Percentiles rank a stretch among this genome's conserved stretches.
Conservation (phyloP, 2,113 vertebrate genomes). For the Lichenostomus cassidix region DNA sequence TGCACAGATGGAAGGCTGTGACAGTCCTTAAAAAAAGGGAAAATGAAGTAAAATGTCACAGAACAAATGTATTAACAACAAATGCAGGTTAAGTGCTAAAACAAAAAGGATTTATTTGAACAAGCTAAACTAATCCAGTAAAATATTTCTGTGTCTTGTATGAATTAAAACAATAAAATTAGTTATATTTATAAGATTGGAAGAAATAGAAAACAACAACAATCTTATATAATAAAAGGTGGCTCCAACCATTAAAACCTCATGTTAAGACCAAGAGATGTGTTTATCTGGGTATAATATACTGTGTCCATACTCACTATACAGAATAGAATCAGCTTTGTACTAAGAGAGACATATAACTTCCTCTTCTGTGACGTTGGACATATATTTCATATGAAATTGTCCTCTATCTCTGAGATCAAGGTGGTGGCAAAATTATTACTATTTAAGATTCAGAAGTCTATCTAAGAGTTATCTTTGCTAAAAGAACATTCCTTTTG, state of each 20-base stretch:
- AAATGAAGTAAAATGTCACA: background rate
- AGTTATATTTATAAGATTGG: background rate
- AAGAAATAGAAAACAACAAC: background rate
- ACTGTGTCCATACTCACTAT: background rate
- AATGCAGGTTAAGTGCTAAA: slow-evolving; percentile 36
- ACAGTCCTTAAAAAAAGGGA: background rate
- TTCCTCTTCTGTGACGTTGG: background rate
- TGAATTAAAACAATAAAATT: slow-evolving; percentile 20
- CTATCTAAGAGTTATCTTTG: background rate
- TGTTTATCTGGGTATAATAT: background rate
- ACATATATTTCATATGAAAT: background rate
- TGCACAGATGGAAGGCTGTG: background rate
- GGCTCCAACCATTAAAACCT: background rate
- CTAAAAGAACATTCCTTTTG: background rate
- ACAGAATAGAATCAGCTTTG: background rate
- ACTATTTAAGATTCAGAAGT: background rate
- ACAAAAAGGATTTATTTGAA: slow-evolving; percentile 24
- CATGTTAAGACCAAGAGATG: background rate
- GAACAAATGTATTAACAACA: slow-evolving; percentile 32
- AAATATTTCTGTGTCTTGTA: slow-evolving; percentile 11
- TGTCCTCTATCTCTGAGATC: background rate
- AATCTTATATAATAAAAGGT: background rate
- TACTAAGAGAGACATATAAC: background rate
- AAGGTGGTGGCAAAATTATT: background rate
- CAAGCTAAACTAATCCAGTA: slow-evolving; percentile 11